phyloP scores from a whole-genome alignment of 1,140 invertebrate species.

The Reticulitermes speratus region DNA sequence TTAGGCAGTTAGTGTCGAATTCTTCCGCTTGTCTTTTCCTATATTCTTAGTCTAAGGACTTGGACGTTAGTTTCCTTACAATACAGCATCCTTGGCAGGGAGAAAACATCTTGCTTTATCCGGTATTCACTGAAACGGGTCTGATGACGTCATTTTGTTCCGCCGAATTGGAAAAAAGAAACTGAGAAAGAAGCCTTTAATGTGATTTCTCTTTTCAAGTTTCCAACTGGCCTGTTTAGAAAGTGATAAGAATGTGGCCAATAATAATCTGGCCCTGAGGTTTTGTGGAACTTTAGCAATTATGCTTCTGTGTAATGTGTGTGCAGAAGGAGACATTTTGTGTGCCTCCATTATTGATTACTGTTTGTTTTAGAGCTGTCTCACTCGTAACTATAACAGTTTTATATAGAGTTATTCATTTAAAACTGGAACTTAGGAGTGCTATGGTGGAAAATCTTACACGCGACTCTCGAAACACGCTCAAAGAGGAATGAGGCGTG shows the following conservation, averaged over 20 bases:
- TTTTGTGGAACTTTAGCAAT: neutral
- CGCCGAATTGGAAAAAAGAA: neutral
- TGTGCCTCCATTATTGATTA: neutral
- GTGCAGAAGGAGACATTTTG: neutral
- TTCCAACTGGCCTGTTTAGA: neutral
- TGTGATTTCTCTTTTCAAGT: neutral
- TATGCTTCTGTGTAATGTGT: neutral
- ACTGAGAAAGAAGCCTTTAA: neutral
- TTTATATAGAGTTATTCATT: neutral
- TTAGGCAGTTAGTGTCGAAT: neutral
- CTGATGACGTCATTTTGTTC: neutral
- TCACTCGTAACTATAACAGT: neutral
- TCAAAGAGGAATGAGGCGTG: too few species aligned
- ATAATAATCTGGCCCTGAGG: neutral
- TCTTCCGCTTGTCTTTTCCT: neutral
- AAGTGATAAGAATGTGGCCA: neutral
- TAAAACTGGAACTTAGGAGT: too few species aligned
- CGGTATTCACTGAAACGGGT: neutral
- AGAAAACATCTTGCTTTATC: neutral
- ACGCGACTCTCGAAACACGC: too few species aligned
- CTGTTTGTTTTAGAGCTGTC: neutral
- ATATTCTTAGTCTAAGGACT: neutral
- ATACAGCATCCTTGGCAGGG: neutral
- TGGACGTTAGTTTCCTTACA: neutral
- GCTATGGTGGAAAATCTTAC: too few species aligned